Conservation (phyloP, 2,888 invertebrate species). For the Argyra leucocephala region DNA sequence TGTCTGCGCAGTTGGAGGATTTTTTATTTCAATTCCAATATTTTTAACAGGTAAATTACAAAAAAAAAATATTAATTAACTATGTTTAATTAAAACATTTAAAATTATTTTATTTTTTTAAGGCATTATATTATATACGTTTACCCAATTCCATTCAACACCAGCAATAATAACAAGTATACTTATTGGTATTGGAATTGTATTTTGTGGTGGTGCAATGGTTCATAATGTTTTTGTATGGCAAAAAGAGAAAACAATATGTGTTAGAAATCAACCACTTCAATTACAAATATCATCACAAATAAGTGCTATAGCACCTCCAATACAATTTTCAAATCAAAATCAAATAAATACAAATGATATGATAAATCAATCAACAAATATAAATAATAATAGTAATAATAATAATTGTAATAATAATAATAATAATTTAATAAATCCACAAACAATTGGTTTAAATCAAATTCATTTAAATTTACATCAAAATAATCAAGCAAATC, state of each 20-base stretch:
- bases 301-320: constrained; percentile 30
- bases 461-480: background rate
- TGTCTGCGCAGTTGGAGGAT: constrained; percentile 84
- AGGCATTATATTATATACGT: constrained; percentile 87
- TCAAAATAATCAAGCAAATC: constrained; percentile 24
- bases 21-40: constrained; percentile 88
- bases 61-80: no score
- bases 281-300: constrained; percentile 38
- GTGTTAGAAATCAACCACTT: constrained; percentile 48
- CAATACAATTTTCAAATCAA: constrained; percentile 29
- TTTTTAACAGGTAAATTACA: constrained; percentile 70
- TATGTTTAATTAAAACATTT: no score
- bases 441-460: background rate
- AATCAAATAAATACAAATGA: constrained; percentile 15
- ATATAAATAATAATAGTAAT: background rate
- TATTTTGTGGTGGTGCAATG: constrained; percentile 88
- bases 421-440: background rate
- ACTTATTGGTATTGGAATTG: constrained; percentile 80
- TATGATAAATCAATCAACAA: background rate
- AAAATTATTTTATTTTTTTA: constrained; percentile 37
- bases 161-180: constrained; percentile 85
- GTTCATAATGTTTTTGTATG: constrained; percentile 91
- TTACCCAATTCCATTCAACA: constrained; percentile 84
- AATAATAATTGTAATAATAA: background rate
- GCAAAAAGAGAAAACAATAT: constrained; percentile 82